Conservation (phyloP, 1,140 invertebrate genomes). For the Anoplolepis gracilipes region DNA sequence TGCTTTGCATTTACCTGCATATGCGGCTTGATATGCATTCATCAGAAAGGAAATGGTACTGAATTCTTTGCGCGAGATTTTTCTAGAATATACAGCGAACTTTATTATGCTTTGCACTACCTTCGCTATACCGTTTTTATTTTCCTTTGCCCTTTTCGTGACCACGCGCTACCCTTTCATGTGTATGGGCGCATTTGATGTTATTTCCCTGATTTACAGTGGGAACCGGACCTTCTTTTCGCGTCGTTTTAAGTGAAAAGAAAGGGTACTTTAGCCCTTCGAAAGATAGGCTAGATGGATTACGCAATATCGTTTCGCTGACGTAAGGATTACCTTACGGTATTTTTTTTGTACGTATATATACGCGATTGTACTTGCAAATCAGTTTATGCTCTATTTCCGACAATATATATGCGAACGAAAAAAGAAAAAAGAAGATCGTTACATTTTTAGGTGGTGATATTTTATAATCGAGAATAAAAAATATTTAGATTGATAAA, state of each 20-base stretch:
- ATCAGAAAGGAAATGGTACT: too few species aligned
- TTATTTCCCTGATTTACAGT: constrained; percentile 61
- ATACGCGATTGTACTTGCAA: background rate
- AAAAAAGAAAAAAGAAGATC: background rate
- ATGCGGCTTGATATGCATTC: too few species aligned
- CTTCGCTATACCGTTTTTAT: background rate
- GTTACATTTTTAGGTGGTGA: background rate
- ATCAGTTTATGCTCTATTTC: constrained; percentile 4
- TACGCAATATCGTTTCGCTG: constrained; percentile 22
- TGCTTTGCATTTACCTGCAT: background rate
- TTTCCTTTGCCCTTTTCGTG: background rate
- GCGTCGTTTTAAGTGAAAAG: background rate
- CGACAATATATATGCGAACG: background rate
- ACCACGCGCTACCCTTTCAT: background rate
- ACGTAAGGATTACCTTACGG: background rate
- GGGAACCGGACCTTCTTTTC: background rate
- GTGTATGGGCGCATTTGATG: constrained; percentile 50
- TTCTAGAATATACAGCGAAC: constrained; percentile 40
- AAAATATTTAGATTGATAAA: background rate
- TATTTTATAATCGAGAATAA: background rate
- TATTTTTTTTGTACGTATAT: background rate
- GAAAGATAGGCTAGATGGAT: background rate
- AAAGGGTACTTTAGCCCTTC: background rate
- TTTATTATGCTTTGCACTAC: constrained; percentile 54
- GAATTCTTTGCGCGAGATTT: constrained; percentile 36